Evolutionary conservation across 2,888 invertebrate genomes (phyloP).

Genomic region (Chymomyza caudatula): DNA sequence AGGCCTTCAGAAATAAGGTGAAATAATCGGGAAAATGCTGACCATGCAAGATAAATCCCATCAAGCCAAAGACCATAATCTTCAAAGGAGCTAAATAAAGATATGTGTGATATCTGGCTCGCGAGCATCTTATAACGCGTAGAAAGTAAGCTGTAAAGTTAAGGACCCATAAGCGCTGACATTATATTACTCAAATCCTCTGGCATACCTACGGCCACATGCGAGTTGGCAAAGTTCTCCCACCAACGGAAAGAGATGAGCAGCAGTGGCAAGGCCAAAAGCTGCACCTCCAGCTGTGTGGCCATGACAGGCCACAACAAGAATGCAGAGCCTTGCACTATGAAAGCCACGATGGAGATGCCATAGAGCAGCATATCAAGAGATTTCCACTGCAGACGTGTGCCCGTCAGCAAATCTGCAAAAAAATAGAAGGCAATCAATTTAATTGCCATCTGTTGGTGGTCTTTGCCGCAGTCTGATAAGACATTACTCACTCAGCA

Average conservation of each 20-base stretch:
- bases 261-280: conserved; percentile 81
- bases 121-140: conserved; percentile 80
- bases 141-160: conserved; percentile 65
- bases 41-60: conserved; percentile 81
- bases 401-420: conserved; percentile 68
- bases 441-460: conserved; percentile 58
- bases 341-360: conserved; percentile 79
- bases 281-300: conserved; percentile 80
- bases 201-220: conserved; percentile 65
- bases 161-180: not conserved
- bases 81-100: conserved; percentile 87
- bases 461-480: conserved; percentile 20
- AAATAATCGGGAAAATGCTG: conserved; percentile 77
- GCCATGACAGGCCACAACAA: conserved; percentile 84
- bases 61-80: conserved; percentile 84
- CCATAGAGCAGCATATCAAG: conserved; percentile 47
- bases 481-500: conserved; percentile 81
- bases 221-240: conserved; percentile 85
- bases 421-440: conserved; percentile 48
- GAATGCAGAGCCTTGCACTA: conserved; percentile 83
- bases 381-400: conserved; percentile 62
- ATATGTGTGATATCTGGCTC: conserved; percentile 86
- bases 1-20: conserved; percentile 78
- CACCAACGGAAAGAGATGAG: conserved; percentile 90
- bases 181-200: not conserved